Evolutionary conservation across 2,888 invertebrate genomes (phyloP), one percentile per base, ranked within the genome.

Genomic region (Gerosis bhagava): DNA sequence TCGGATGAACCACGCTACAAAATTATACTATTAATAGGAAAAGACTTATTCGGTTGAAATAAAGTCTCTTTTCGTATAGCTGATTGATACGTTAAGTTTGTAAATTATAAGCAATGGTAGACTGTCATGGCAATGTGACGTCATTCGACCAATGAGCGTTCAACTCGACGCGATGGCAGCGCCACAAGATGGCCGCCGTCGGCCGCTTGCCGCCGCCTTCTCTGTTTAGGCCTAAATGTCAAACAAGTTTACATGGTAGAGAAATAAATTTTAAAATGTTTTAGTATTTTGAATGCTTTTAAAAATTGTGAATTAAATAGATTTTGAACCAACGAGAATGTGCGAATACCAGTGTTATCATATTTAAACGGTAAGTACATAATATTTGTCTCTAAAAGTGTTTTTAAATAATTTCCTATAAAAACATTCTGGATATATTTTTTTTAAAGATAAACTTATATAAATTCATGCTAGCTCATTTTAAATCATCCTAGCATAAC

Each of bases 121-220:
- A 76, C 76, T 75, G 83, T 81, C 81, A 86, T 84, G 83, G 83
- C 81, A 83, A 69, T 74, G 75, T 84, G 87, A 87, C 86, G 87
- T 86, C 86, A 87, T 72, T 81, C 81, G 67, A 63, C 87, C 87
- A 87, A 87, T 87, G 78, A 82, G 83, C 80, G 75, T 65, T 49
- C 58, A 50, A 49, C 57, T 67, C 71, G 63, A 63, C 68, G 79
- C 84, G 86, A 86, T 74, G 66, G 73, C 73, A 84, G 86, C 87
- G 87, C 84, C 86, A 83, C 87, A 86, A 88, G 68, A 88, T 87
- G 88, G 87, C 88, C 70, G 83, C 83, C 84, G 81, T 62, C 81
- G 79, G 79, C 60, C 68, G 60, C 53, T 67, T 67, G 77, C 81
- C 82, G 83, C 77, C 84, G 86, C 84, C 75, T 65, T 73, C 70